Evolutionary conservation across 2,113 vertebrate genomes (phyloP), one percentile per base, ranked within the genome.

Genomic region (Zapus hudsonius): DNA sequence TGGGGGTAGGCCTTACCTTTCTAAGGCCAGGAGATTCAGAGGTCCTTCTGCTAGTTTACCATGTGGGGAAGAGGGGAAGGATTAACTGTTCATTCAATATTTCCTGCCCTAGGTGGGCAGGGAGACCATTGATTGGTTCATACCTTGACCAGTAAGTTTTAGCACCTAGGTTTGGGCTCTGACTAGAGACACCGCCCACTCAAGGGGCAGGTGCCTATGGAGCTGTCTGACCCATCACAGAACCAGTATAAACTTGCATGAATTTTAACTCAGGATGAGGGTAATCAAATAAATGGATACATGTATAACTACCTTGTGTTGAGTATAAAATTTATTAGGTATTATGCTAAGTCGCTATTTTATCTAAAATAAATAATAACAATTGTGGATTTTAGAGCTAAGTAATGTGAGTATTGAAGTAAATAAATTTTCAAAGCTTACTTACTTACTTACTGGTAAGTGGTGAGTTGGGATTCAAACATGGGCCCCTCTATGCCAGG

Each of bases 331-430:
- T 40, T 75, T 64, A 89, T 40, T 91, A 66, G n/a, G 27, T 66
- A 52, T 59, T 73, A 15, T 44, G 12, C 10, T 52, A 69, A 82
- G 33, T 63, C 20, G 8, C 88, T 72, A 6, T 55, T 75, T 83
- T 52, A 78, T 73, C 19, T 92, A n/a, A 86, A 97, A 73, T 91
- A 81, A 20, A 88, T 27, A 74, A 16, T 38, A 78, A 31, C 59
- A 11, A 2, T 20, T 84, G n/a, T 59, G 52, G 44, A 74, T 85
- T 92, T 66, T 86, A 38, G 85, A 67, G 52, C 1, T 89, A 52
- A 87, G 44, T n/a, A 92, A 81, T 3, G 36, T 63, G 12, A 79
- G 11, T 57, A 38, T 69, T 52, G 27, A 92, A 40, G 19, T 83
- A 44, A 80, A 20, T 17, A 61, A 61, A 8, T 83, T 75, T 87